Base-by-base conservation (phyloP, 2,797 vertebrate species). In the Crenichthys baileyi region DNA sequence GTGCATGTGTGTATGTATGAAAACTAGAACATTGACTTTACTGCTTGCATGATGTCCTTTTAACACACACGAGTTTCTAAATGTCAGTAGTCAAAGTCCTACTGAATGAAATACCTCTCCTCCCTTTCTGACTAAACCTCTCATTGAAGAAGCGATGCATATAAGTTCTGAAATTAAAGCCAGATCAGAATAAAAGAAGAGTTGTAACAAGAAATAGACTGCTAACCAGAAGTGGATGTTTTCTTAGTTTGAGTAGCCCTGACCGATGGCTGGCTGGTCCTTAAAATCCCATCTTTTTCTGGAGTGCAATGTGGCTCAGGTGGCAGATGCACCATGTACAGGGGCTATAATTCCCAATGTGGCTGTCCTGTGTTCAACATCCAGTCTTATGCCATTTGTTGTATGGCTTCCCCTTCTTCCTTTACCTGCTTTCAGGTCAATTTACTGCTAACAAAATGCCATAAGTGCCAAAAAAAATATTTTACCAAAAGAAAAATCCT, bases 91-190 rank as follows among this genome's bases (percentile, higher is more conserved):
- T 36, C 36, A 56, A 83, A 77, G 73, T 70, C 58, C 55, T 70
- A 50, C 56, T 89, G 76, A 83, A 90, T 83, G 82, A 84, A 88
- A 91, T 83, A 58, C 46, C 63, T 74, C 72, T 65, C 65, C 63
- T 73, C 24, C 44, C 67, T 63, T 41, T 84, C 56, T 82, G 77
- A 88, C 73, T 83, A 74, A 58, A 77, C 51, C 56, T 53, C 76
- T 73, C 67, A 1, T 1, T 12, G 39, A 68, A 39, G 55, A 84
- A 82, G 31, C 7, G 77, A 86, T 80, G 76, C 24, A 56, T 2
- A 2, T 72, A 65, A 71, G 83, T 83, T 53, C 81, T 39, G 79
- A 76, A 88, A 85, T 88, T 78, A 77, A 82, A 83, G 76, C 0
- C 1, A 82, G 90, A 91, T 90, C 76, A 80, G 72, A 87, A 84